A percentile compares a stretch with the other conserved stretches of the same genome.
Conservation (phyloP, 37 sponge, comb jelly and placozoan genomes). For the Tethya wilhelma region DNA sequence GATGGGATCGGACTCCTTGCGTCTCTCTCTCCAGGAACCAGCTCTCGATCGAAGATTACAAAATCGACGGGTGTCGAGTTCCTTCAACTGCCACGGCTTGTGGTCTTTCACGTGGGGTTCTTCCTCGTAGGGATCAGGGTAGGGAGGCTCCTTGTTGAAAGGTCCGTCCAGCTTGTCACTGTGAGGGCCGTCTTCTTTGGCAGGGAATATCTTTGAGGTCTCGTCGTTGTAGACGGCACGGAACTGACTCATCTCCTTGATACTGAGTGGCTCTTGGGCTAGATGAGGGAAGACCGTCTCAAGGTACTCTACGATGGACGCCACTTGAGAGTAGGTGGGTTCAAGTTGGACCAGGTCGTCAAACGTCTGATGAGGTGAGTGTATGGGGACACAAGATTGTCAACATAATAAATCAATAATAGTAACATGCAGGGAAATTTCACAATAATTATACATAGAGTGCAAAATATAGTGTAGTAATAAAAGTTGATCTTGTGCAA, state of each 20-base stretch:
- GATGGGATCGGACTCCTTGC: conserved; percentile 4
- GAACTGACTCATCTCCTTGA: conserved; percentile 29
- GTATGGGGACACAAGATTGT: too few relatives aligned
- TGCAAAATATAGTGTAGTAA: not conserved
- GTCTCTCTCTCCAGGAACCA: conserved; percentile 17
- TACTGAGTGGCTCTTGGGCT: conserved; percentile 19
- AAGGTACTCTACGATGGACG: conserved; percentile 19
- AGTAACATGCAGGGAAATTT: too few relatives aligned
- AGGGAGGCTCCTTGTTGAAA: conserved; percentile 16
- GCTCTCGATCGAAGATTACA: too few relatives aligned
- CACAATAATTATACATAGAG: too few relatives aligned
- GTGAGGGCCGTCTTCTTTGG: not conserved
- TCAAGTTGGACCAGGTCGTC: conserved; percentile 38
- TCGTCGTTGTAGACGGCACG: conserved; percentile 10
- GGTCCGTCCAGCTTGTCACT: not conserved
- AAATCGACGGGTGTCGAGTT: not conserved
- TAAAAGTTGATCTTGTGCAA: not conserved
- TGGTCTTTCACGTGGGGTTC: not conserved
- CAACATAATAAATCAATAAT: too few relatives aligned
- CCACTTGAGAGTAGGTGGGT: conserved; percentile 32
- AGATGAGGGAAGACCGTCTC: conserved; percentile 33
- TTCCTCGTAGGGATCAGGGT: conserved; percentile 30
- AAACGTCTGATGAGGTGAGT: conserved; percentile 52
- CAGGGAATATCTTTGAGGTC: conserved; percentile 5
- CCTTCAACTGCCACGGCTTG: not conserved